Evolutionary conservation across 2,797 vertebrate species (phyloP), one percentile per base, ranked within the genome.

Genomic region (Picus viridis): DNA sequence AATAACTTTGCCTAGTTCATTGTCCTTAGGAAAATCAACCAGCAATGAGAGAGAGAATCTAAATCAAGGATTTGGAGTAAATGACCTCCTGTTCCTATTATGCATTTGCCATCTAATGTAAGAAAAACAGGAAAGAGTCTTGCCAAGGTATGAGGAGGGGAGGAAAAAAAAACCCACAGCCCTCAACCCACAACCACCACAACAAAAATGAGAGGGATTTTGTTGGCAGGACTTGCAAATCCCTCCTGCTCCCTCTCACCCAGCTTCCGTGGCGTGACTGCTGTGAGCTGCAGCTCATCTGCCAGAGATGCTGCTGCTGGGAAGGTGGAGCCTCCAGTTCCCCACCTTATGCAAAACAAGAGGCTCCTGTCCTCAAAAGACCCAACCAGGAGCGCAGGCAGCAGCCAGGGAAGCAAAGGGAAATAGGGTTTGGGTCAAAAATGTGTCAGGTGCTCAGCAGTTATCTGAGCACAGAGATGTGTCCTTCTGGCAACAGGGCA

Each of bases 41-140:
- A 83, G 86, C 58, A 79, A n/a, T 1, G 0, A 81, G 68, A 91
- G 54, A 82, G 56, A 79, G 73, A 67, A 88, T 34, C 74, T 34
- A 76, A 91, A 83, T 39, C 1, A 6, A 71, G 64, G 83, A 75
- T 89, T 76, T 67, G 6, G 6, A 88, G 61, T 45, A 90, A 93
- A 27, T 43, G 94, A 89, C 83, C 89, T 90, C 86, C 75, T 73
- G 83, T 91, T 93, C 85, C 74, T 63, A 68, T 71, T 64, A 65
- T 92, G 71, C 20, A 2, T 76, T 90, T 88, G 89, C 89, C 86
- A 82, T 6, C 41, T n/a, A 71, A n/a, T n/a, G 68, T 54, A 88
- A 73, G 88, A 89, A 96, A 96, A 96, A 93, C 95, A 96, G 83
- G 94, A 93, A 88, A 8, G 64, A 81, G 49, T 10, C 83, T 89